phyloP scores from a whole-genome alignment of 2,888 invertebrate genomes.

The Rosalia funebris region DNA sequence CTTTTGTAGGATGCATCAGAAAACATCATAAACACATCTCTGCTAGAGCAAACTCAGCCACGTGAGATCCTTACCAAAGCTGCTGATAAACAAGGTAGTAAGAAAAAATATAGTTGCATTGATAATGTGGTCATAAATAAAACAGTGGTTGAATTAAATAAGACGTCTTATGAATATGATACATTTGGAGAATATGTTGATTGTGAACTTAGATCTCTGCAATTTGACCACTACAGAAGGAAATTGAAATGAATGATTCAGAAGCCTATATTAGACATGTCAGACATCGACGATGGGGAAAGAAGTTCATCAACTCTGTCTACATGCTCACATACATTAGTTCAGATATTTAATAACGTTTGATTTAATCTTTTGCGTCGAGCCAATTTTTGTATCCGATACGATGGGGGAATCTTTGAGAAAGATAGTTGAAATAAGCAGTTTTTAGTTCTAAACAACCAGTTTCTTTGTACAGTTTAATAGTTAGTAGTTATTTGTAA shows the following conservation, averaged over 20 bases:
- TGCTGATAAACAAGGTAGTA: not conserved
- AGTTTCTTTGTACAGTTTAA: too few relatives aligned
- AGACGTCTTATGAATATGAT: not conserved
- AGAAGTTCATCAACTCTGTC: not conserved
- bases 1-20: constrained; percentile 15
- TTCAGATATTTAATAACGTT: too few relatives aligned
- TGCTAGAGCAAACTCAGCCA: constrained; percentile 3
- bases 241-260: not conserved
- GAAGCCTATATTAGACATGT: not conserved
- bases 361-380: too few relatives aligned
- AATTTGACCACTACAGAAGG: not conserved
- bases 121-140: not conserved
- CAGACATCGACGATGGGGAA: constrained; percentile 1
- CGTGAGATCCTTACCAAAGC: not conserved
- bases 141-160: constrained; percentile 1
- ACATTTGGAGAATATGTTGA: constrained; percentile 3
- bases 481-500: too few relatives aligned
- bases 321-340: not conserved
- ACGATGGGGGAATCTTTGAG: too few relatives aligned
- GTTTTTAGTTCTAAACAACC: too few relatives aligned
- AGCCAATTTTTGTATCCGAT: too few relatives aligned
- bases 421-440: too few relatives aligned
- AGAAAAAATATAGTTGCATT: not conserved
- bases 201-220: not conserved
- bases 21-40: not conserved